These are phyloP conservation scores for Seriola dumerili DNA, from an alignment of 2,113 vertebrate genomes.

Conservation along the genomic window DNA sequence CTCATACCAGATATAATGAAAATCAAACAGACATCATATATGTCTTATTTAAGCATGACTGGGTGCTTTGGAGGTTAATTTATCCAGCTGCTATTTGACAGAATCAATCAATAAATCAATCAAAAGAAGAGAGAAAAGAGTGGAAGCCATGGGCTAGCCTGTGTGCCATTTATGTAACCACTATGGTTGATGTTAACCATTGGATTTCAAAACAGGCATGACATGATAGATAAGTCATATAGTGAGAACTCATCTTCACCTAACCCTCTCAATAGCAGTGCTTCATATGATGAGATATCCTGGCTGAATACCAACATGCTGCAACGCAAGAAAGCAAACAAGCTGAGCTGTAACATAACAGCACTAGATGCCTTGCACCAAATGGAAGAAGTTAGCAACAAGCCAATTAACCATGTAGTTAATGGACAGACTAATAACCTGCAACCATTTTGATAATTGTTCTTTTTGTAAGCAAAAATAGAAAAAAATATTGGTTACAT, in stretches of 20 bases:
- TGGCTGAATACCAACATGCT: not conserved
- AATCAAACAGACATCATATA: not conserved
- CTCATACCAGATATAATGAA: not conserved
- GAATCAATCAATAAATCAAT: conserved; percentile 23
- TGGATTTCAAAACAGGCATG: not conserved
- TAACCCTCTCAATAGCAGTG: not conserved
- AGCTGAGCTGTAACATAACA: not conserved
- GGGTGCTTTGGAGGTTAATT: not conserved
- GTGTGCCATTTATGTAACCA: not conserved
- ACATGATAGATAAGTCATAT: not conserved
- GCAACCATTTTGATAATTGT: too few species aligned
- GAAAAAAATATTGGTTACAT: too few species aligned
- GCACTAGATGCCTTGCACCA: too few species aligned
- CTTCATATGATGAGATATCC: not conserved
- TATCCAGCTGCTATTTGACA: not conserved
- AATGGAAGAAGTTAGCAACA: too few species aligned
- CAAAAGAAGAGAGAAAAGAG: not conserved
- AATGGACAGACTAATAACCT: too few species aligned
- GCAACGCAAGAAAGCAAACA: not conserved
- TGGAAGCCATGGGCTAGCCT: not conserved
- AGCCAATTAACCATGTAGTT: too few species aligned
- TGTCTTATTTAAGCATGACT: not conserved
- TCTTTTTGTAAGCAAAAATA: too few species aligned
- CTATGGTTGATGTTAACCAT: not conserved
- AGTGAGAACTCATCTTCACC: not conserved